phyloP scores from a whole-genome alignment of 2,797 vertebrate species.

The Thaleichthys pacificus region DNA sequence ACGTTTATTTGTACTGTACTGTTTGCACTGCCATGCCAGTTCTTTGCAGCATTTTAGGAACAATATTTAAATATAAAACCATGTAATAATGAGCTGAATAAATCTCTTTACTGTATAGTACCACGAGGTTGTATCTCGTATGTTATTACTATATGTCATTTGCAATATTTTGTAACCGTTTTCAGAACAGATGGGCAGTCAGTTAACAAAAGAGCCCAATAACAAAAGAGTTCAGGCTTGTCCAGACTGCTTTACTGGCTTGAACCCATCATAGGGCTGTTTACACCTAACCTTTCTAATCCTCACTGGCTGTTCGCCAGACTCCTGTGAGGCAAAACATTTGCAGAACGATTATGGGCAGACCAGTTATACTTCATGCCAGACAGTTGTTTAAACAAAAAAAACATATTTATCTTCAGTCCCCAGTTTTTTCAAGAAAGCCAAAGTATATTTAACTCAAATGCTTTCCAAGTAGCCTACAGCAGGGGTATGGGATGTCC shows the following conservation, averaged over 20 bases:
- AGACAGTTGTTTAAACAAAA: slow-evolving; percentile 9
- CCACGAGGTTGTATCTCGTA: slow-evolving; percentile 20
- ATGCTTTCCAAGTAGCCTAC: neutral
- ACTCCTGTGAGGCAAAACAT: slow-evolving; percentile 50
- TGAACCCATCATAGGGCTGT: slow-evolving; percentile 26
- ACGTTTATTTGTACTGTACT: slow-evolving; percentile 75
- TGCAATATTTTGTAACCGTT: slow-evolving; percentile 3
- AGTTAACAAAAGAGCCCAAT: slow-evolving; percentile 42
- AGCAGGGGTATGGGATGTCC: neutral
- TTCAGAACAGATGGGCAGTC: slow-evolving; percentile 24
- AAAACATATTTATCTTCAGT: slow-evolving; percentile 33
- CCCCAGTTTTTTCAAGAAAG: slow-evolving; percentile 5
- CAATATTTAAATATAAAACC: slow-evolving; percentile 64
- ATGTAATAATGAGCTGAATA: slow-evolving; percentile 80
- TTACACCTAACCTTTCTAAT: slow-evolving; percentile 53
- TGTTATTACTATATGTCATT: slow-evolving; percentile 21
- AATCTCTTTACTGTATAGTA: slow-evolving; percentile 76
- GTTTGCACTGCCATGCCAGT: slow-evolving; percentile 80
- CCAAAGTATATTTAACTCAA: neutral
- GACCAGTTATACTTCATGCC: slow-evolving; percentile 32
- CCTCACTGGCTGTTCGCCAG: slow-evolving; percentile 24
- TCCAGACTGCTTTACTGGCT: slow-evolving; percentile 25
- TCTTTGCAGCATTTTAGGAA: slow-evolving; percentile 71
- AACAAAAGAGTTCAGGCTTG: slow-evolving; percentile 40
- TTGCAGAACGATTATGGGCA: slow-evolving; percentile 48